phyloP scores from a whole-genome alignment of 2,888 invertebrate species.

The Pyrocoelia pectoralis region DNA sequence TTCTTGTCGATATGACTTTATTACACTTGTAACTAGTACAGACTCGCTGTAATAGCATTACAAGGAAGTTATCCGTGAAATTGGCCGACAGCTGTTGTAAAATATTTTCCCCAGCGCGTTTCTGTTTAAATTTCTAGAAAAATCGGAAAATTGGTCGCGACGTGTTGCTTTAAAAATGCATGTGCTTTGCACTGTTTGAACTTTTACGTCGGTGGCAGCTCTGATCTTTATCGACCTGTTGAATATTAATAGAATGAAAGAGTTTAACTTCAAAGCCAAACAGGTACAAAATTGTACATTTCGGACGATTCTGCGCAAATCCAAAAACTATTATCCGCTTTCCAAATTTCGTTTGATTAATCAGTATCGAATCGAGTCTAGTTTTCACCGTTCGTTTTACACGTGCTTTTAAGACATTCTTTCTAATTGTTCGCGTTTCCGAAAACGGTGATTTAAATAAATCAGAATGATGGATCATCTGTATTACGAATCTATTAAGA shows the following conservation, averaged over 20 bases:
- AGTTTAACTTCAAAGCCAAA: not conserved
- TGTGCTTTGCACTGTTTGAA: constrained; percentile 28
- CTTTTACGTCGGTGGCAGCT: constrained; percentile 17
- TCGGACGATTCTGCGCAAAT: constrained; percentile 3
- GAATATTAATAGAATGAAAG: constrained; percentile 26
- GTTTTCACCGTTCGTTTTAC: constrained; percentile 14
- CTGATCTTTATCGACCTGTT: constrained; percentile 23
- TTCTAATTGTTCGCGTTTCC: constrained; percentile 12
- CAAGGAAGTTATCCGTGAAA: constrained; percentile 26
- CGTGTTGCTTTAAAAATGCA: constrained; percentile 35
- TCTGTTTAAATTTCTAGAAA: constrained; percentile 29
- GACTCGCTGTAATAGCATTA: constrained; percentile 13
- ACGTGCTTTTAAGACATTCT: constrained; percentile 14
- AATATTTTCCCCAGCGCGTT: constrained; percentile 15
- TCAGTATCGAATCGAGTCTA: not conserved
- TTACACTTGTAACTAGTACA: constrained; percentile 24
- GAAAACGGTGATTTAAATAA: no score
- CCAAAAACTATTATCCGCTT: not conserved
- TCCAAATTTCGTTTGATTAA: constrained; percentile 2
- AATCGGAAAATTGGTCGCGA: constrained; percentile 30
- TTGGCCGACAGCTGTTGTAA: constrained; percentile 20
- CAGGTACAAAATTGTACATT: not conserved
- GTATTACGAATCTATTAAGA: constrained; percentile 25
- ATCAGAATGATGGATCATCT: constrained; percentile 28
- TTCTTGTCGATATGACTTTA: constrained; percentile 25